phyloP scores from a whole-genome alignment of 2,797 vertebrate genomes.

The Lates japonicus region DNA sequence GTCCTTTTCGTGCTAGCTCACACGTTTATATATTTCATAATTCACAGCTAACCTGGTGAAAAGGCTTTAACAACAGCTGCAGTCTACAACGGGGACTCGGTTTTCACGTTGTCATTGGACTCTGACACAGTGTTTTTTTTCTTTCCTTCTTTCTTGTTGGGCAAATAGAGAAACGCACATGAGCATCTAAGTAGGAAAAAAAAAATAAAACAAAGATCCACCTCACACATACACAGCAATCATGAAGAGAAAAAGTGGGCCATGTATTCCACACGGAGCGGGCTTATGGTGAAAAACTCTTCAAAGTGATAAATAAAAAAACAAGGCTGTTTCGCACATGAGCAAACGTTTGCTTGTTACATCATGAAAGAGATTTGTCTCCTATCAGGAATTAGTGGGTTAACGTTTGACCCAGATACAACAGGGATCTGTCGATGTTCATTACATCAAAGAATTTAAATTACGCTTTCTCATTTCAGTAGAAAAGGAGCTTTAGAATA shows the following conservation, averaged over 20 bases:
- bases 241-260: slow-evolving; percentile 65
- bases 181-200: neutral
- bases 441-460: slow-evolving; percentile 70
- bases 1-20: slow-evolving; percentile 20
- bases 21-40: slow-evolving; percentile 30
- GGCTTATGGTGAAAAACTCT: slow-evolving; percentile 68
- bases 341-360: slow-evolving; percentile 73
- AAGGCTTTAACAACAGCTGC: neutral
- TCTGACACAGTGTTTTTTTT: slow-evolving; percentile 9
- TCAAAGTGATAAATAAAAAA: slow-evolving; percentile 80
- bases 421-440: slow-evolving; percentile 44
- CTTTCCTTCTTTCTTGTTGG: neutral
- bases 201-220: slow-evolving; percentile 11
- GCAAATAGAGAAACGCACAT: slow-evolving; percentile 17
- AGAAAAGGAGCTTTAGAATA: slow-evolving; percentile 54
- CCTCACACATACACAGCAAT: slow-evolving; percentile 23
- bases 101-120: slow-evolving; percentile 48
- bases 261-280: slow-evolving; percentile 70
- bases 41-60: slow-evolving; percentile 38
- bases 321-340: slow-evolving; percentile 69
- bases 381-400: slow-evolving; percentile 72
- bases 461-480: slow-evolving; percentile 53
- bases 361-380: slow-evolving; percentile 78
- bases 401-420: slow-evolving; percentile 76
- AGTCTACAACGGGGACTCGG: slow-evolving; percentile 13